Evolutionary conservation across 2,888 invertebrate genomes (phyloP), one percentile per base, ranked within the genome.

Genomic region (Pseudoips prasinana): DNA sequence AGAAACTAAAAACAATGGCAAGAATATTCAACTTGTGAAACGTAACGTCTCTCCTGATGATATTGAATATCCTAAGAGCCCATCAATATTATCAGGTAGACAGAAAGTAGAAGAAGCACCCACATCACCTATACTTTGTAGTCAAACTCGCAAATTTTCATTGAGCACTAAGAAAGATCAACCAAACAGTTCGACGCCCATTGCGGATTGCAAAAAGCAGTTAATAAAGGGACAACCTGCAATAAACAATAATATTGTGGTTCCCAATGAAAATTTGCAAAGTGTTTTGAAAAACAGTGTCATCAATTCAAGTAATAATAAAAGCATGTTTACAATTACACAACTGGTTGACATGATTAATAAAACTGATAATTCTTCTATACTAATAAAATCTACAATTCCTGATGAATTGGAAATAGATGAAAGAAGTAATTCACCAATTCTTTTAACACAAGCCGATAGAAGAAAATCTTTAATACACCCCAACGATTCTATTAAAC

Each of bases 321-420:
- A 79, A 64, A 88, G 84, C 40, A 71, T 88, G 73, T 73, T 87
- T 22, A 80, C 88, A 1, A 75, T 88, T 32, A 87, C 89, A 7
- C 88, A 90, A 61, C 62, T 86, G 10, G 77, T 88, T 11, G 75
- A 87, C 41, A 76, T 88, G 64, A 83, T 90, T 2, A 86, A 86
- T 47, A 77, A 71, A 60, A 60, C 67, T 7, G 58, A 64, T 24
- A 45, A 59, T 10, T 49, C 46, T 18, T 58, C 64, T 9, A 11
- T 39, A 1, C 30, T 38, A 8, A 41, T 36, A 10, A 28, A 43
- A 25, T 23, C 39, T 0, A 35, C 31, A 20, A 7, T 29, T 25
- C 10, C 32, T n/a, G 38, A 29, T 17, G 26, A 26, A 22, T 14
- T 39, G 10, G 10, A 33, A 18, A 46, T 57, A 6, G 51, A 69